Conservation (phyloP, 2,113 vertebrate species). For the Rhegmatorhina hoffmannsi region DNA sequence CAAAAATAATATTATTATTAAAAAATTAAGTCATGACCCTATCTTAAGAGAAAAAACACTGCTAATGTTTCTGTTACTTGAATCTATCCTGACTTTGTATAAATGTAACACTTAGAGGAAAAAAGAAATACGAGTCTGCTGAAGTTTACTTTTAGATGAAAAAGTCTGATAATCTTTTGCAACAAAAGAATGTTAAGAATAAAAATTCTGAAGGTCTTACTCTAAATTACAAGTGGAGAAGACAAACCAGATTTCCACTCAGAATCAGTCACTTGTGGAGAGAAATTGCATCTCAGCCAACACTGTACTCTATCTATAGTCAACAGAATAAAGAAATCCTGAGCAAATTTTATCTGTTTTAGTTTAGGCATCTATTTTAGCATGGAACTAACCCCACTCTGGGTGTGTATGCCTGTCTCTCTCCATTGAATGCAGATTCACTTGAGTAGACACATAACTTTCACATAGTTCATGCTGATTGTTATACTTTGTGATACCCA, state of each 20-base stretch:
- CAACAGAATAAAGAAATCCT: background rate
- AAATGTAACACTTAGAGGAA: background rate
- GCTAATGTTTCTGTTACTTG: conserved; percentile 11
- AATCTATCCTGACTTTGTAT: background rate
- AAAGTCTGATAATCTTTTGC: background rate
- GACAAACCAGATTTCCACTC: background rate
- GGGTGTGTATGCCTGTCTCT: background rate
- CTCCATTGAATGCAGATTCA: background rate
- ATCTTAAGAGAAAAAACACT: conserved; percentile 3
- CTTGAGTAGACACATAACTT: background rate
- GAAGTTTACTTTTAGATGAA: background rate
- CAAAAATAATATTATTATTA: conserved; percentile 39
- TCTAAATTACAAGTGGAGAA: conserved; percentile 1
- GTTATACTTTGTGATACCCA: background rate
- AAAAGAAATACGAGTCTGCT: conserved; percentile 9
- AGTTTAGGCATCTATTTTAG: background rate
- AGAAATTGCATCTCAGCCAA: background rate
- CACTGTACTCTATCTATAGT: background rate
- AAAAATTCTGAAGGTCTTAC: background rate
- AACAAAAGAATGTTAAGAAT: background rate
- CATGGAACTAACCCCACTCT: background rate
- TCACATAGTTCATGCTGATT: background rate
- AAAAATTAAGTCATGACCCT: background rate
- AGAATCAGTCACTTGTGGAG: background rate
- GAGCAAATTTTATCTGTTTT: background rate